Evolutionary conservation across 2,888 invertebrate species (phyloP).

Genomic region (Orgyia antiqua): DNA sequence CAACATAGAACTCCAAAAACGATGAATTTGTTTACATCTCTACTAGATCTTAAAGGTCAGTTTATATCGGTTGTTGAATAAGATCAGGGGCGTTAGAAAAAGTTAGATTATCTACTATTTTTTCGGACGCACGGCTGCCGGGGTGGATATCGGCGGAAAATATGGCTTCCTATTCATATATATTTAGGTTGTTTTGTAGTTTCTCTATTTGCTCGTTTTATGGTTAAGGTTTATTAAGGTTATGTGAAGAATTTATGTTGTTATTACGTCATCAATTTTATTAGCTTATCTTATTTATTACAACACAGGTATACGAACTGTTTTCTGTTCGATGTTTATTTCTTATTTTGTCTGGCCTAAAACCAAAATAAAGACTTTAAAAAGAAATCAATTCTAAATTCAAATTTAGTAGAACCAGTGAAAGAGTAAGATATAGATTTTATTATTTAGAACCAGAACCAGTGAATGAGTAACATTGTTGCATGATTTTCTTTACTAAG

Average conservation of each 20-base stretch:
- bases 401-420: too few relatives aligned
- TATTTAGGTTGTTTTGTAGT: constrained; percentile 42
- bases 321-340: constrained; percentile 3
- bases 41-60: too few relatives aligned
- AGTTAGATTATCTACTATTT: constrained; percentile 76
- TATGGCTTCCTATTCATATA: constrained; percentile 75
- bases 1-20: constrained; percentile 23
- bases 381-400: too few relatives aligned
- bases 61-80: constrained; percentile 32
- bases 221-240: constrained; percentile 4
- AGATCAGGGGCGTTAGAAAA: constrained; percentile 68
- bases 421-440: background rate
- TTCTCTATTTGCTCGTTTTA: constrained; percentile 38
- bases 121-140: constrained; percentile 66
- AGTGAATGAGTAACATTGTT: too few relatives aligned
- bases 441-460: too few relatives aligned
- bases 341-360: background rate
- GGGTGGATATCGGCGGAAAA: constrained; percentile 70
- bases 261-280: background rate
- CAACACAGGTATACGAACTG: constrained; percentile 1
- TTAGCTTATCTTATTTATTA: constrained; percentile 2
- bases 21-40: too few relatives aligned
- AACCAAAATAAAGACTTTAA: too few relatives aligned
- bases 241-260: constrained; percentile 1
- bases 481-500: too few relatives aligned